phyloP scores from a whole-genome alignment of 1,140 invertebrate genomes.

The Drosophila watanabei region DNA sequence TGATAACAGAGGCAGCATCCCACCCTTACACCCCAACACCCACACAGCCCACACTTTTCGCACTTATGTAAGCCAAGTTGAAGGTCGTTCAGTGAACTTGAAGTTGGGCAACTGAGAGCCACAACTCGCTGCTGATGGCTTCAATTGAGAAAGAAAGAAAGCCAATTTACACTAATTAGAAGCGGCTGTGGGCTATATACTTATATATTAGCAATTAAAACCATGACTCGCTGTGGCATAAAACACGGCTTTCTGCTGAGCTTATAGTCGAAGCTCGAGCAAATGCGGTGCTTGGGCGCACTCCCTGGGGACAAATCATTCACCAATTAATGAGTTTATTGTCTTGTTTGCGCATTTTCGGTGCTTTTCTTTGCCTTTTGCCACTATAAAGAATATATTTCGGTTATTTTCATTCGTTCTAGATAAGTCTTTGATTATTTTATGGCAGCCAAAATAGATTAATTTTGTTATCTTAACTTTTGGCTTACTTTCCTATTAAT shows the following conservation, averaged over 20 bases:
- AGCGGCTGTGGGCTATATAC: constrained; percentile 3
- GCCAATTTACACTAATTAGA: constrained; percentile 44
- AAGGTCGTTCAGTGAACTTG: constrained; percentile 72
- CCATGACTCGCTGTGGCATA: constrained; percentile 26
- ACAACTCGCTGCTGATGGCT: background rate
- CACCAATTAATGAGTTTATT: constrained; percentile 20
- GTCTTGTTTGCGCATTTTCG: constrained; percentile 22
- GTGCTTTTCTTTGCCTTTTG: background rate
- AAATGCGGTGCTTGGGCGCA: background rate
- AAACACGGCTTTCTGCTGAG: constrained; percentile 2
- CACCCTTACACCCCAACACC: background rate
- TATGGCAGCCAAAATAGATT: constrained; percentile 11
- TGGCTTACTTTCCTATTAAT: background rate
- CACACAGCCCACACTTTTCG: background rate
- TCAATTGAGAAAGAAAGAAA: constrained; percentile 7
- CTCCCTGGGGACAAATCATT: constrained; percentile 3
- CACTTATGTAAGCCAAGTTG: constrained; percentile 62
- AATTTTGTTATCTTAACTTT: constrained; percentile 18
- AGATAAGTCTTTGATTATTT: constrained; percentile 42
- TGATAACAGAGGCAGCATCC: constrained; percentile 47
- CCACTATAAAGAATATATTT: constrained; percentile 22
- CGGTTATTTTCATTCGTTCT: background rate
- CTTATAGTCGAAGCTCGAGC: background rate
- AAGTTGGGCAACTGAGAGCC: background rate
- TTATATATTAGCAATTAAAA: constrained; percentile 13